A percentile compares a stretch with the other conserved stretches of the same genome.
Evolutionary conservation across 2,113 vertebrate genomes (phyloP).

Genomic region (Triplophysa rosa): DNA sequence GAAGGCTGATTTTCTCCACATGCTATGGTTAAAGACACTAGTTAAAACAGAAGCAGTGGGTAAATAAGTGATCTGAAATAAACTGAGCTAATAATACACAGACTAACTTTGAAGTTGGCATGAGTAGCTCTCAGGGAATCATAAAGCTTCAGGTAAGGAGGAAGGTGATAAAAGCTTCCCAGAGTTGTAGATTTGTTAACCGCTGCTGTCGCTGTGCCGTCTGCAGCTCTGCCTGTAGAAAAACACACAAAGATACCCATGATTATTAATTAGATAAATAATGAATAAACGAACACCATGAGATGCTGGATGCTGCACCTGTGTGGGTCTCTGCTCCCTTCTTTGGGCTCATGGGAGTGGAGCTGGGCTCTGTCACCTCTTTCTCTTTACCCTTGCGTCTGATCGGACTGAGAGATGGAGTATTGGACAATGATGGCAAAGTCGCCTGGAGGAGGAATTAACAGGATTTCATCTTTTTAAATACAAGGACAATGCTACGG

Average conservation of each 20-base stretch:
- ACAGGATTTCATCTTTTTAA: too few species aligned
- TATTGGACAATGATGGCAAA: conserved; percentile 89
- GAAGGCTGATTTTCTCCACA: too few species aligned
- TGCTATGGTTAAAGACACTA: not conserved
- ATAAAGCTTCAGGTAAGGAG: conserved; percentile 92
- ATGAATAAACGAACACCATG: not conserved
- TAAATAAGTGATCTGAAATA: not conserved
- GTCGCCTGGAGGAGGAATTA: conserved; percentile 76
- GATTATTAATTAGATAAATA: not conserved
- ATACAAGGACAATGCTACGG: too few species aligned
- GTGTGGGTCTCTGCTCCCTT: conserved; percentile 82
- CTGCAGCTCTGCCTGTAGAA: conserved; percentile 81
- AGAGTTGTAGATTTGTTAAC: conserved; percentile 87
- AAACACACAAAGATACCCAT: conserved; percentile 35
- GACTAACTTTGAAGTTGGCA: conserved; percentile 90
- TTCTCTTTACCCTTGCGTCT: conserved; percentile 94
- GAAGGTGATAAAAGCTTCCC: conserved; percentile 94
- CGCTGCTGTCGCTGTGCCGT: conserved; percentile 77
- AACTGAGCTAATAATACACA: not conserved
- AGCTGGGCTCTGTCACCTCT: conserved; percentile 77
- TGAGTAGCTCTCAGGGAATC: conserved; percentile 97
- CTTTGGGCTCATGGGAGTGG: conserved; percentile 89
- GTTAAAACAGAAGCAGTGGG: not conserved
- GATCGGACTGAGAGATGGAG: conserved; percentile 94
- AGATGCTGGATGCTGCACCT: conserved; percentile 70